phyloP scores from a whole-genome alignment of 92 coral and sea anemone species.

The Galaxea fascicularis region DNA sequence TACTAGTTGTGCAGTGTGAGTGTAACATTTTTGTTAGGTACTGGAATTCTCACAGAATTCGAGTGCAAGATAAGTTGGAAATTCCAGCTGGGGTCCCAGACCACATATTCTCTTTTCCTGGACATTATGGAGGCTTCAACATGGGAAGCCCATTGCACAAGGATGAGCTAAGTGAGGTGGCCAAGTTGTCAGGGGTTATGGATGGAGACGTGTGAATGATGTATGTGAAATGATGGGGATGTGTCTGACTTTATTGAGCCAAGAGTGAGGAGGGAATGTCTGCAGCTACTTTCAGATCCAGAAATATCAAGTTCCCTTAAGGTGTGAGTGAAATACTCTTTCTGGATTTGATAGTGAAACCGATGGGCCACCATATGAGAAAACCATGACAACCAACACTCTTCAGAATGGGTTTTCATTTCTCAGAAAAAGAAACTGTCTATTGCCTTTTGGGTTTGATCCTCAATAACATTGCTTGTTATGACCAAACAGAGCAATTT shows the following conservation, averaged over 20 bases:
- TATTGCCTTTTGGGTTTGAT: too few species aligned
- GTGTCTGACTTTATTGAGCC: slow-evolving; percentile 41
- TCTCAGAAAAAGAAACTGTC: too few species aligned
- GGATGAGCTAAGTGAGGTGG: slow-evolving; percentile 65
- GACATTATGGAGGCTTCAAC: slow-evolving; percentile 55
- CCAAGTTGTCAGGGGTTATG: slow-evolving; percentile 63
- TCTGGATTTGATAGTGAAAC: too few species aligned
- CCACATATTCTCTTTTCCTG: slow-evolving; percentile 69
- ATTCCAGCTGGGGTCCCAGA: slow-evolving; percentile 80
- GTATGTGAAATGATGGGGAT: too few species aligned
- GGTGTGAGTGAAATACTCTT: too few species aligned
- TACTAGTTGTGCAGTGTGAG: slow-evolving; percentile 66
- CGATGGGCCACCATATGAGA: too few species aligned
- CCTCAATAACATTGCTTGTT: too few species aligned
- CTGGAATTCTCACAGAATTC: slow-evolving; percentile 77
- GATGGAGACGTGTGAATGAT: too few species aligned
- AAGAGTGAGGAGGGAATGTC: slow-evolving; percentile 61
- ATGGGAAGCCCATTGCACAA: slow-evolving; percentile 46
- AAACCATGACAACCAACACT: too few species aligned
- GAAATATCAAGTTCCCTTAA: too few species aligned
- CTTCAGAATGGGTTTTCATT: too few species aligned
- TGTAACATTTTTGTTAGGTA: slow-evolving; percentile 58
- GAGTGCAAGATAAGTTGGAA: slow-evolving; percentile 65
- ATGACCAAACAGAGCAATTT: too few species aligned
- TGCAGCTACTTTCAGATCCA: slow-evolving; percentile 50